Evolutionary conservation across 2,113 vertebrate genomes (phyloP).

Genomic region (Tautogolabrus adspersus): DNA sequence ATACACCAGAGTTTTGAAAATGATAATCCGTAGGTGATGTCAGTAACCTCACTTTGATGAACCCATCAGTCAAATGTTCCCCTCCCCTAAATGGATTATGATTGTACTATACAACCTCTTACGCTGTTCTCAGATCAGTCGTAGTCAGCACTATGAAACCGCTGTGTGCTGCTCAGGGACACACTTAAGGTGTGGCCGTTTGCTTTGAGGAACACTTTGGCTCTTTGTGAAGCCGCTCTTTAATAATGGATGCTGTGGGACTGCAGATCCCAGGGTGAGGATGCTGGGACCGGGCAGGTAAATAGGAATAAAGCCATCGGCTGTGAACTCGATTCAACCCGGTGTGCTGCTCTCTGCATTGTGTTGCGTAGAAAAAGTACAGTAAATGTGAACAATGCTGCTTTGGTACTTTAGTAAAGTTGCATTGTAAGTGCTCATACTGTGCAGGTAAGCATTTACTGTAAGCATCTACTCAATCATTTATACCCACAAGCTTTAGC

Average conservation of each 20-base stretch:
- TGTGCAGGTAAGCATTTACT: conserved; percentile 6
- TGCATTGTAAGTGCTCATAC: conserved; percentile 20
- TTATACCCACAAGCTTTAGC: conserved; percentile 8
- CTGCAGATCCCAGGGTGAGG: conserved; percentile 71
- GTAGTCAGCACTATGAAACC: conserved; percentile 60
- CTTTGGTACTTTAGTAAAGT: neutral
- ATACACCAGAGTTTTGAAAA: neutral
- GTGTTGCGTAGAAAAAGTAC: conserved; percentile 18
- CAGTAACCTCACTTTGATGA: neutral
- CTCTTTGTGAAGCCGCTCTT: conserved; percentile 69
- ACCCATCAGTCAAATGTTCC: conserved; percentile 16
- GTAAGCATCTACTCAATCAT: conserved; percentile 25
- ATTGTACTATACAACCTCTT: conserved; percentile 36
- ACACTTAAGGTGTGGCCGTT: conserved; percentile 65
- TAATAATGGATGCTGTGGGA: conserved; percentile 79
- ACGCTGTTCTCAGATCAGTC: conserved; percentile 37
- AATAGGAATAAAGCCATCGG: conserved; percentile 34
- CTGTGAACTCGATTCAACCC: conserved; percentile 48
- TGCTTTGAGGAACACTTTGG: conserved; percentile 59
- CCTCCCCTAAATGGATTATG: conserved; percentile 40
- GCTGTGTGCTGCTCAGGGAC: conserved; percentile 50
- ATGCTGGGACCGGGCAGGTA: conserved; percentile 61
- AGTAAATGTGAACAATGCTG: conserved; percentile 8
- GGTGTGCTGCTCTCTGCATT: conserved; percentile 42
- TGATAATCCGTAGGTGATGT: neutral